Base-by-base conservation (phyloP, 2,113 vertebrate genomes). In the Globicephala melas region DNA sequence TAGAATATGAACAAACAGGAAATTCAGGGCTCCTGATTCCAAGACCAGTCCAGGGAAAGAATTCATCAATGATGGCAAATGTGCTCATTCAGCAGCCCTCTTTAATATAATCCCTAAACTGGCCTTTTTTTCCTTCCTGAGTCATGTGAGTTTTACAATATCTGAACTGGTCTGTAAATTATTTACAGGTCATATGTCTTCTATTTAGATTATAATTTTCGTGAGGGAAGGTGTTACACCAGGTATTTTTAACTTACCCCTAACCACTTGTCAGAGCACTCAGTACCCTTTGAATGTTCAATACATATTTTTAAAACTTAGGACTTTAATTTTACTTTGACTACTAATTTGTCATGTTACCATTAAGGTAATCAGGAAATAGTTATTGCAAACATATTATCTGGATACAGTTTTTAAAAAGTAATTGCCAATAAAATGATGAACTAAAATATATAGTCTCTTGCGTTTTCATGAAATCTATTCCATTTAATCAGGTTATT, bases 401-500 rank as follows among this genome's bases (percentile, higher is more conserved):
- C 9, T 89, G 9, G 2, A 63, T 63, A 31, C 9, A 77, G n/a
- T 47, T 23, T 55, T 79, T 2, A 4, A 25, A 18, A 70, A 82
- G 0, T 68, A 15, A 23, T 55, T 71, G 38, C 17, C 62, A 62
- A 71, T 71, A 83, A 91, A 80, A 92, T 44, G 5, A 74, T 89
- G n/a, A 91, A 70, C 6, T 84, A 84, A 91, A 85, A 50, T 33
- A 60, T 9, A 47, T 31, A 23, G 55, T 55, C 47, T 41, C 26
- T 60, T 41, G 18, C 3, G 9, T 44, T 92, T 91, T 65, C 17
- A 60, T 3, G 33, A 82, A 89, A 79, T 81, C 38, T 79, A 5
- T 31, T 81, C 55, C 10, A 94, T 60, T 93, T 85, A 91, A 87
- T 91, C 47, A 90, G n/a, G 9, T 44, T 93, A 77, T 93, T 82